Evolutionary conservation across 2,888 invertebrate genomes (phyloP).

Genomic region (Hemaris fuciformis): DNA sequence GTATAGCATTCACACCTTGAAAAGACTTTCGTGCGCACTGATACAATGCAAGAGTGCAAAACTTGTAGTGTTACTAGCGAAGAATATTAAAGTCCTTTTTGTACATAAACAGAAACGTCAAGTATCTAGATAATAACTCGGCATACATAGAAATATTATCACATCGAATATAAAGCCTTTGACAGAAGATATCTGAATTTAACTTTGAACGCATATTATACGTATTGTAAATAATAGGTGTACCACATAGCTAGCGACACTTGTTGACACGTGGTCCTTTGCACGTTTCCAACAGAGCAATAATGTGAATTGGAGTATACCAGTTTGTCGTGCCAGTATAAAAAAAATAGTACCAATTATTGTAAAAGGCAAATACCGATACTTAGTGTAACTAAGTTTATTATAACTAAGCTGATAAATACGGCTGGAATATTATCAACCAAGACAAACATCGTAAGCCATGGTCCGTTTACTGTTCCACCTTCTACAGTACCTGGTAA

Average conservation of each 20-base stretch:
- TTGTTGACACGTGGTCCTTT: neutral
- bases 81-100: neutral
- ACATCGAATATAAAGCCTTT: neutral
- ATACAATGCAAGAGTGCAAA: neutral
- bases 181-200: too few species aligned
- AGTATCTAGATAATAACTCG: conserved; percentile 1
- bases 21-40: neutral
- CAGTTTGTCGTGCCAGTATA: too few species aligned
- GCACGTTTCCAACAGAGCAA: neutral
- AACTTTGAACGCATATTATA: neutral
- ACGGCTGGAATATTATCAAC: neutral
- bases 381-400: too few species aligned
- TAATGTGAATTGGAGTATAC: neutral
- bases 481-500: neutral
- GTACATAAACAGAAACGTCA: neutral
- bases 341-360: too few species aligned
- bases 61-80: neutral
- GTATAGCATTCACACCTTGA: neutral
- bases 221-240: neutral
- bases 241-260: neutral
- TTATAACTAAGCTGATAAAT: neutral
- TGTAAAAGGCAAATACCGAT: neutral
- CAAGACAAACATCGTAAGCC: neutral
- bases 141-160: too few species aligned
- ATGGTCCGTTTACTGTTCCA: neutral